phyloP scores from a whole-genome alignment of 2,888 invertebrate species.

The Drosophila borborema region DNA sequence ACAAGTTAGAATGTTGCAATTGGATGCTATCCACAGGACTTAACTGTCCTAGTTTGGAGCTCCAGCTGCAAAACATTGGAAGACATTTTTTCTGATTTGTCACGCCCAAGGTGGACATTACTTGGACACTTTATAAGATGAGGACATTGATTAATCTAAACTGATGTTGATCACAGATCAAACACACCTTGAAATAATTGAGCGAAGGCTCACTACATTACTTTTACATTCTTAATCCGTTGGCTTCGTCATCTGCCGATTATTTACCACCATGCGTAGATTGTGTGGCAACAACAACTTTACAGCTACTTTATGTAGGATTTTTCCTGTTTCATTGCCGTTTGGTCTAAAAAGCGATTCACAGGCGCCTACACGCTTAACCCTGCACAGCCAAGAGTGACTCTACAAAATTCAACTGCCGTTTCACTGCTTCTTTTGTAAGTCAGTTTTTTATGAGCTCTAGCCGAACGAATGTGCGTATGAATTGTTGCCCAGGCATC shows the following conservation, averaged over 20 bases:
- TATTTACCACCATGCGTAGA: not conserved
- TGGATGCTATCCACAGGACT: not conserved
- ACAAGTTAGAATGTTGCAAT: not conserved
- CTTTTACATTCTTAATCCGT: not conserved
- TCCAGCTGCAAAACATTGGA: not conserved
- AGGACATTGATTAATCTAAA: not conserved
- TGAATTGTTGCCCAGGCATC: conserved; percentile 44
- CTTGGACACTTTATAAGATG: too few relatives aligned
- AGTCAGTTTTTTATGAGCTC: conserved; percentile 74
- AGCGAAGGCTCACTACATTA: not conserved
- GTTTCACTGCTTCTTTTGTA: conserved; percentile 36
- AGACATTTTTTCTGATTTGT: not conserved
- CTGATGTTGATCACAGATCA: not conserved
- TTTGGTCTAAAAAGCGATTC: conserved; percentile 5
- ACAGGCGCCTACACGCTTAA: not conserved
- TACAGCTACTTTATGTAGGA: not conserved
- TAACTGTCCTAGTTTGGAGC: not conserved
- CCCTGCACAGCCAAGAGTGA: not conserved
- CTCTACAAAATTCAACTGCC: conserved; percentile 18
- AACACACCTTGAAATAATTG: not conserved
- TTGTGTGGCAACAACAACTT: conserved; percentile 4
- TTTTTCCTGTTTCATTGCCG: not conserved
- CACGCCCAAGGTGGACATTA: too few relatives aligned
- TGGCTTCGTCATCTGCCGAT: not conserved
- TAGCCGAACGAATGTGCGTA: conserved; percentile 68